Conservation (phyloP, 2,888 invertebrate genomes). For the Trichopria drosophilae region DNA sequence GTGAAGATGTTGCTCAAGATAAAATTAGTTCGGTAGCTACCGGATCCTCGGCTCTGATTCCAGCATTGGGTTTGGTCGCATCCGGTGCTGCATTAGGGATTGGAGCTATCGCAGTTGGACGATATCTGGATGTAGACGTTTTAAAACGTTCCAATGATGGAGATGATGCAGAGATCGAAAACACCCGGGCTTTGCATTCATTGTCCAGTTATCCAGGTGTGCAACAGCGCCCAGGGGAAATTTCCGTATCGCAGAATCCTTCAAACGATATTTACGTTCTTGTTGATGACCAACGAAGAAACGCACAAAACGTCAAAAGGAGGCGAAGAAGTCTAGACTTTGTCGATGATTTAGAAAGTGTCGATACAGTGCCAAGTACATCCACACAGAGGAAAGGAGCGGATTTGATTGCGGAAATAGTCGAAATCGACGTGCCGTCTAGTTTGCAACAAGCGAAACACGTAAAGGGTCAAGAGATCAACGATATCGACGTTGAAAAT, state of each 20-base stretch:
- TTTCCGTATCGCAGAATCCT: background rate
- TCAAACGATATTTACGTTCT: no score
- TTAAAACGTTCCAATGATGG: conserved; percentile 62
- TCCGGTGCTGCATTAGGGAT: conserved; percentile 81
- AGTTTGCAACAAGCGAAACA: no score
- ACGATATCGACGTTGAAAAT: background rate
- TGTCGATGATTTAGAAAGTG: conserved; percentile 31
- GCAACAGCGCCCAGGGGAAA: background rate
- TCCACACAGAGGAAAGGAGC: conserved; percentile 49
- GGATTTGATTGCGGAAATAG: conserved; percentile 48
- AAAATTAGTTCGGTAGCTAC: conserved; percentile 68
- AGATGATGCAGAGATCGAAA: conserved; percentile 63
- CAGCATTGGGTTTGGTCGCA: conserved; percentile 76
- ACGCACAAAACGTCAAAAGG: conserved; percentile 26
- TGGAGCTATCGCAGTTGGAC: conserved; percentile 79
- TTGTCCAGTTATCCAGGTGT: no score
- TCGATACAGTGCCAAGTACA: no score
- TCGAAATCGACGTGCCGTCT: conserved; percentile 49
- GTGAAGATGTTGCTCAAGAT: conserved; percentile 63
- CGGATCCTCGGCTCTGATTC: conserved; percentile 68
- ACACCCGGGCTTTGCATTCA: conserved; percentile 61
- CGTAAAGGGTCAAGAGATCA: no score
- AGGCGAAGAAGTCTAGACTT: conserved; percentile 41
- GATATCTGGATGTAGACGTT: conserved; percentile 69
- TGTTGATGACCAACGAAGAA: conserved; percentile 8